phyloP scores from a whole-genome alignment of 2,113 vertebrate genomes.

The Oxyruncus cristatus region DNA sequence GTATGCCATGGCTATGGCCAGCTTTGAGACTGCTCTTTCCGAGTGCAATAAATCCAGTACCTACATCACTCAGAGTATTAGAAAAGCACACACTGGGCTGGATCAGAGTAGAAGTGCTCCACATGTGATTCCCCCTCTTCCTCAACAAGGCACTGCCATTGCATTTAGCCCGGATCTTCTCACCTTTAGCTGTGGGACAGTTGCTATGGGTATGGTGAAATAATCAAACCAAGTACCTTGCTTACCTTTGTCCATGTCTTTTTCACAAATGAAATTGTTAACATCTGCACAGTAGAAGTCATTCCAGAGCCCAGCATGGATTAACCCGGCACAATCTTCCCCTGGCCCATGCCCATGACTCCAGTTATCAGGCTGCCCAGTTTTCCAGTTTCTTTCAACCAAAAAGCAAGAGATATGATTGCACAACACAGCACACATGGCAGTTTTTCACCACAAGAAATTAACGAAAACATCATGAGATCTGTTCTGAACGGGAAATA shows the following conservation, averaged over 20 bases:
- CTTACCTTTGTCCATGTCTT: constrained; percentile 80
- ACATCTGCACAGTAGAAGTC: constrained; percentile 90
- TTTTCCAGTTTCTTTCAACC: constrained; percentile 88
- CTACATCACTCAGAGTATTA: accelerated
- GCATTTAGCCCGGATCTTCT: not conserved
- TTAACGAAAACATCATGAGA: constrained; percentile 39
- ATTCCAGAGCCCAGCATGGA: constrained; percentile 88
- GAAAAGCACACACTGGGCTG: not conserved
- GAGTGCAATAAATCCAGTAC: not conserved
- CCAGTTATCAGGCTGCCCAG: constrained; percentile 95
- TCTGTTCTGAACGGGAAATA: constrained; percentile 54
- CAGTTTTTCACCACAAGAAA: constrained; percentile 45
- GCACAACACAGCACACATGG: constrained; percentile 17
- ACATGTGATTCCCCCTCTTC: not conserved
- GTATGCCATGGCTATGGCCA: not conserved
- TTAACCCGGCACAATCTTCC: constrained; percentile 89
- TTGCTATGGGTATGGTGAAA: not conserved
- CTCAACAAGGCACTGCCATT: not conserved
- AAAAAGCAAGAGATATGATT: constrained; percentile 67
- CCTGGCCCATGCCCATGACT: constrained; percentile 78
- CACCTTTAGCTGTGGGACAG: not conserved
- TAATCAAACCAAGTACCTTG: not conserved
- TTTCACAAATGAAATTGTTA: constrained; percentile 92
- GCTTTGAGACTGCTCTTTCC: not conserved
- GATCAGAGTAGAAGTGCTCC: not conserved